A percentile compares a stretch with the other conserved stretches of the same genome.
Evolutionary conservation across 64 coral and sea anemone genomes (phyloP).

Genomic region (Pocillopora damicornis): DNA sequence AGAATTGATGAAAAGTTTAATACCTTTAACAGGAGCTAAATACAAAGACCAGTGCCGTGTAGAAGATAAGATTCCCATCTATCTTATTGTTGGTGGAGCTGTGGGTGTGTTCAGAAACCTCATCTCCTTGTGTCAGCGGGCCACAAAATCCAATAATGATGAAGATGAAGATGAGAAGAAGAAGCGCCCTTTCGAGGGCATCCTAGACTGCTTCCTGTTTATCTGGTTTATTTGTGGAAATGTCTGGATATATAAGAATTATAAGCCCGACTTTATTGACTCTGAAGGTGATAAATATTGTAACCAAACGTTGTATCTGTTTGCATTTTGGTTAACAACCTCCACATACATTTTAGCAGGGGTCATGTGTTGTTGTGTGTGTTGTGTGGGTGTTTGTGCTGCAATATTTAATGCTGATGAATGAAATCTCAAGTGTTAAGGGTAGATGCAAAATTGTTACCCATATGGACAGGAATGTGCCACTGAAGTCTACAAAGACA

Average conservation of each 20-base stretch:
- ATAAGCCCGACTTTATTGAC: slow-evolving; percentile 8
- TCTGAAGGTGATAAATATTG: neutral
- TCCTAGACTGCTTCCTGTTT: slow-evolving; percentile 84
- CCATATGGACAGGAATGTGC: no score
- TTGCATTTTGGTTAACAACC: slow-evolving; percentile 94
- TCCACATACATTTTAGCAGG: slow-evolving; percentile 77
- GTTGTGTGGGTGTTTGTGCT: slow-evolving; percentile 83
- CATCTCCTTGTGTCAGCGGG: slow-evolving; percentile 64
- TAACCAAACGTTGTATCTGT: slow-evolving; percentile 79
- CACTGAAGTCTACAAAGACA: no score
- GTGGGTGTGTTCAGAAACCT: slow-evolving; percentile 85
- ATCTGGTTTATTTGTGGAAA: slow-evolving; percentile 96
- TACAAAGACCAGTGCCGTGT: slow-evolving; percentile 84
- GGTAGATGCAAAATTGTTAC: neutral
- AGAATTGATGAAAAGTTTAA: no score
- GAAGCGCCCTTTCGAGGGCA: slow-evolving; percentile 45
- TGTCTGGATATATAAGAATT: slow-evolving; percentile 88
- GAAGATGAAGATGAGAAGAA: slow-evolving; percentile 43
- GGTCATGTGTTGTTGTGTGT: slow-evolving; percentile 71
- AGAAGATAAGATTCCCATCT: slow-evolving; percentile 91
- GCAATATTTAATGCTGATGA: slow-evolving; percentile 21
- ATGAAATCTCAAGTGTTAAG: neutral
- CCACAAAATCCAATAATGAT: slow-evolving; percentile 28
- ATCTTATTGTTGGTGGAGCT: slow-evolving; percentile 87
- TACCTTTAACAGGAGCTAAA: slow-evolving; percentile 64